Evolutionary conservation across 2,797 vertebrate species (phyloP), one percentile per base, ranked within the genome.

Genomic region (Sebastes goodei): DNA sequence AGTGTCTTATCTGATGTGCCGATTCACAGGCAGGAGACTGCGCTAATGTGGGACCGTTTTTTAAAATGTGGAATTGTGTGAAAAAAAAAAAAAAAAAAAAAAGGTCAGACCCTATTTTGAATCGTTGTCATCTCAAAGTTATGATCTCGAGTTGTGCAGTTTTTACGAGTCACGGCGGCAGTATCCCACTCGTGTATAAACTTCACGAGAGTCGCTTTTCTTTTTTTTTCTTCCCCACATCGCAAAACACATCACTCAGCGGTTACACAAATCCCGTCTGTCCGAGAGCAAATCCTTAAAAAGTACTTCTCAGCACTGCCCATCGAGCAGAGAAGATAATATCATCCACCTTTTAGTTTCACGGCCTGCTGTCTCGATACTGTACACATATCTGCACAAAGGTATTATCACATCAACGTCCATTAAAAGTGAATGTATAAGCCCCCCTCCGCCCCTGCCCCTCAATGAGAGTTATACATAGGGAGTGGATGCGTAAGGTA

Each of bases 401-500:
- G 62, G 68, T 68, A 74, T 74, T 81, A 85, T 64, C 88, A 72
- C 75, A 72, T 70, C 56, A 56, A 52, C 82, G 74, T 75, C 86
- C 80, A 81, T 88, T 86, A 87, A 90, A 87, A 73, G 71, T 77
- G 67, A 75, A 89, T 25, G 77, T 86, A 85, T 85, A 86, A 88
- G 73, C 77, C 77, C 66, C 27, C 85, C 27, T 11, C 10, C 83
- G 2, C 4, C 35, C 12, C 11, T 11, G 2, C 35, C 2, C 12
- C 17, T 8, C 46, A 86, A 86, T 86, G 85, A 86, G 81, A 79
- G 81, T 84, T 90, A 53, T 53, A 80, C 92, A 89, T 88, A 77
- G 89, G 84, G 78, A 89, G 87, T 59, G 82, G 84, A 86, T 91
- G 88, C 85, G 91, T 93, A 92, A 93, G 93, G 89, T 95, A 95